Base-by-base conservation (phyloP, 2,113 vertebrate species). In the Desmodus rotundus region DNA sequence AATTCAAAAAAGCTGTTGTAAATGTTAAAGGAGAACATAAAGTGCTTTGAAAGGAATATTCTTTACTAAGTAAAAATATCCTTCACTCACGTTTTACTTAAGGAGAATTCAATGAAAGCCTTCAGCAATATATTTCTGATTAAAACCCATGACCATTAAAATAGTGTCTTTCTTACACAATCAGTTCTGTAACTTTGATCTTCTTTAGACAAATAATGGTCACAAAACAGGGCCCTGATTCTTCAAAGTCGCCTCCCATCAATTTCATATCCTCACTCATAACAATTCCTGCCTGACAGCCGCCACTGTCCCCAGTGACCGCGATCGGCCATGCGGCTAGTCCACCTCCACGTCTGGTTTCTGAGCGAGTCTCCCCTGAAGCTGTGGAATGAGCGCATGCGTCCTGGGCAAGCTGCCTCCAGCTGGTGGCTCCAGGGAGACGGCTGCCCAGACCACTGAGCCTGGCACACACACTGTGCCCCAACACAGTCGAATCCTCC, bases 401-500 rank as follows among this genome's bases (percentile, higher is more conserved):
- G 0, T 70, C 20, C 4, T 28, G 12, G 47, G 94, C 38, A 81
- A 80, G 33, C 3, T 73, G 5, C 12, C 56, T 76, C 4, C 38
- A 4, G 33, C 28, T 8, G 61, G 65, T 65, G 22, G n/a, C 28
- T 54, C 50, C 36, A 13, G 2, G 22, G 50, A 87, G 45, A n/a
- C 10, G 38, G 38, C 15, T 80, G 2, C 6, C 31, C n/a, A 19
- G 41, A 87, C 33, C 8, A 45, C 43, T 26, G 4, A 26, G 16
- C 2, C 19, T n/a, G 33, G 77, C 7, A 22, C 36, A 45, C 77
- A 14, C 4, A 52, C 20, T 73, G 33, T 3, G 15, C 0, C 1
- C 1, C 9, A 36, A 19, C 7, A 31, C 38, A 8, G 7, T 28
- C 3, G n/a, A 83, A 78, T 38, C 1, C 0, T 52, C 13, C 2